Conservation (phyloP, 2,797 vertebrate species). For the Mormyrops attenuatus region DNA sequence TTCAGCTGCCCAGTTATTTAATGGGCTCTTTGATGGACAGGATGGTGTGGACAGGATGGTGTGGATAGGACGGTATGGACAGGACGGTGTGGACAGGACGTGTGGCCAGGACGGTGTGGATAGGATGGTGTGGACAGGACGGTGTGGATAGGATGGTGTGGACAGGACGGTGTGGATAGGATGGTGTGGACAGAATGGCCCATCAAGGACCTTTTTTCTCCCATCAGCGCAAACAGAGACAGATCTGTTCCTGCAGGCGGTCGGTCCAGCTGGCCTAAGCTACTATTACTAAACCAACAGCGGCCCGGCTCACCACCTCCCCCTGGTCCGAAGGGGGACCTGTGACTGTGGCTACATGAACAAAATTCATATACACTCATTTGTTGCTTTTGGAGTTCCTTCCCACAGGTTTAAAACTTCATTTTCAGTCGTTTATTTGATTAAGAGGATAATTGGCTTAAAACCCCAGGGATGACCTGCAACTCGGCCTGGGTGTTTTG, state of each 20-base stretch:
- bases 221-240: neutral
- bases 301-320: neutral
- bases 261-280: constrained; percentile 11
- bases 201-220: neutral
- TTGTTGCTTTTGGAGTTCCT: constrained; percentile 25
- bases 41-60: neutral
- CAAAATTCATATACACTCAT: constrained; percentile 23
- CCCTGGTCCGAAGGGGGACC: neutral
- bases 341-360: constrained; percentile 13
- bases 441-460: constrained; percentile 41
- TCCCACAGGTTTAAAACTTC: constrained; percentile 25
- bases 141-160: too few species aligned
- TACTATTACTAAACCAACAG: constrained; percentile 31
- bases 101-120: neutral
- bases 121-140: neutral
- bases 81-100: too few species aligned
- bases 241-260: neutral
- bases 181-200: neutral
- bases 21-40: neutral
- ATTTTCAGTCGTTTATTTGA: constrained; percentile 33
- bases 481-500: constrained; percentile 42
- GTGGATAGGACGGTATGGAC: too few species aligned
- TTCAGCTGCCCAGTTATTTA: neutral
- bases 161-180: neutral
- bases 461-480: constrained; percentile 46